Evolutionary conservation across 2,888 invertebrate genomes (phyloP).

Genomic region (Rhorus exstirpatorius): DNA sequence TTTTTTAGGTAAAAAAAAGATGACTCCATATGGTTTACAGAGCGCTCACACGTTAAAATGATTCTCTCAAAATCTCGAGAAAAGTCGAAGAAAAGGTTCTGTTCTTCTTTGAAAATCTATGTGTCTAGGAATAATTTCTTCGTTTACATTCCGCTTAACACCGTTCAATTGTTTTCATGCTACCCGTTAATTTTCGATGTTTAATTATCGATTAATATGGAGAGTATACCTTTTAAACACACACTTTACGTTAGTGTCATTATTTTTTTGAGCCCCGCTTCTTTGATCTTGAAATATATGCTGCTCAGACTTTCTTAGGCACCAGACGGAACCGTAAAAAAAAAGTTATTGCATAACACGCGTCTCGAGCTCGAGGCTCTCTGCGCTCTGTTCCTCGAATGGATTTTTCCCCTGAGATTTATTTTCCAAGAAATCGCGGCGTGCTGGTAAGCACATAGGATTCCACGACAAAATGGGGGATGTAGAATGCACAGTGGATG

Average conservation of each 20-base stretch:
- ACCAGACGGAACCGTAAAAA: conserved; percentile 40
- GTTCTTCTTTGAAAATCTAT: too few species aligned
- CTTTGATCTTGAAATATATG: conserved; percentile 27
- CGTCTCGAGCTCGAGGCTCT: conserved; percentile 5
- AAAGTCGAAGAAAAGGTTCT: too few species aligned
- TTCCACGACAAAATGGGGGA: conserved; percentile 54
- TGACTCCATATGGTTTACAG: too few species aligned
- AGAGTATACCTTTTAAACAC: neutral
- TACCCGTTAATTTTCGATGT: neutral
- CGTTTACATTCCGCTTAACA: too few species aligned
- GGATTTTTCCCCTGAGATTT: conserved; percentile 78
- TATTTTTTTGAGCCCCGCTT: neutral
- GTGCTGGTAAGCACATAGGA: conserved; percentile 56
- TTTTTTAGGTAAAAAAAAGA: too few species aligned
- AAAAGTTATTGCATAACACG: conserved; percentile 47
- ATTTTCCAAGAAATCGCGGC: conserved; percentile 77
- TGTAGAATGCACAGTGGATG: conserved; percentile 23
- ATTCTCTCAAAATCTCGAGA: too few species aligned
- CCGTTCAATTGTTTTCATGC: too few species aligned
- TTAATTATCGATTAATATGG: neutral
- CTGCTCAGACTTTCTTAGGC: conserved; percentile 1
- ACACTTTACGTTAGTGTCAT: neutral
- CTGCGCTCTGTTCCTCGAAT: conserved; percentile 29
- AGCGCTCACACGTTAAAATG: too few species aligned
- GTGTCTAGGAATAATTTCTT: too few species aligned